phyloP scores from a whole-genome alignment of 2,797 vertebrate species.

The Anniella stebbinsi region DNA sequence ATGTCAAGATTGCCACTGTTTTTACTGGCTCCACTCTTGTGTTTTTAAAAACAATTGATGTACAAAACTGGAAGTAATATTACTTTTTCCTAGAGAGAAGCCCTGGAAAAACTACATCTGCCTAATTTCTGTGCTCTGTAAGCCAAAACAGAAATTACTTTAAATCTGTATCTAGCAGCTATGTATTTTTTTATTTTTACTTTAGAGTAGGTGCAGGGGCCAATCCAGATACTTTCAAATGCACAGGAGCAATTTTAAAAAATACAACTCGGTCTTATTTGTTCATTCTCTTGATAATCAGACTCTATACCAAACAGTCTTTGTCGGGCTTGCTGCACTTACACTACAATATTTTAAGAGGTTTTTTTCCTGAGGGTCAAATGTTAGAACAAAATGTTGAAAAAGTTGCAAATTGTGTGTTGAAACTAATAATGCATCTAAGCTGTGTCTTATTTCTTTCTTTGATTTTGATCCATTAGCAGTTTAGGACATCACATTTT shows the following conservation, averaged over 20 bases:
- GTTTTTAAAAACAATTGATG: background rate
- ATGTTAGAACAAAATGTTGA: background rate
- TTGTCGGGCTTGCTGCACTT: background rate
- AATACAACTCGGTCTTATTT: background rate
- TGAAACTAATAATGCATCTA: background rate
- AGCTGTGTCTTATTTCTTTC: background rate
- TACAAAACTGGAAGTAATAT: conserved; percentile 9
- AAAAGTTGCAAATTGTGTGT: background rate
- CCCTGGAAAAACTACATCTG: background rate
- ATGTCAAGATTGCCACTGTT: background rate
- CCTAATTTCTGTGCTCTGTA: background rate
- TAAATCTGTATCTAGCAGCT: too few relatives aligned
- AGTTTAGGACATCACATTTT: background rate
- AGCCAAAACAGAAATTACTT: too few relatives aligned
- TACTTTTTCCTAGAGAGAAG: too few relatives aligned
- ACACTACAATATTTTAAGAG: background rate
- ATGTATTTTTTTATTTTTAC: too few relatives aligned
- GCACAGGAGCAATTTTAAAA: background rate
- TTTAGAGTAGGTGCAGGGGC: too few relatives aligned
- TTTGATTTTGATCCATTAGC: background rate
- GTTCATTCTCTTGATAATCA: background rate
- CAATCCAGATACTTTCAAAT: background rate
- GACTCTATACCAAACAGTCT: background rate
- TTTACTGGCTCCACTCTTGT: background rate
- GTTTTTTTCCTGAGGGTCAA: background rate